Percentiles rank a stretch among this genome's conserved stretches.
These are phyloP conservation scores for Mola mola DNA, from an alignment of 2,113 vertebrate species.

Conservation along the genomic window DNA sequence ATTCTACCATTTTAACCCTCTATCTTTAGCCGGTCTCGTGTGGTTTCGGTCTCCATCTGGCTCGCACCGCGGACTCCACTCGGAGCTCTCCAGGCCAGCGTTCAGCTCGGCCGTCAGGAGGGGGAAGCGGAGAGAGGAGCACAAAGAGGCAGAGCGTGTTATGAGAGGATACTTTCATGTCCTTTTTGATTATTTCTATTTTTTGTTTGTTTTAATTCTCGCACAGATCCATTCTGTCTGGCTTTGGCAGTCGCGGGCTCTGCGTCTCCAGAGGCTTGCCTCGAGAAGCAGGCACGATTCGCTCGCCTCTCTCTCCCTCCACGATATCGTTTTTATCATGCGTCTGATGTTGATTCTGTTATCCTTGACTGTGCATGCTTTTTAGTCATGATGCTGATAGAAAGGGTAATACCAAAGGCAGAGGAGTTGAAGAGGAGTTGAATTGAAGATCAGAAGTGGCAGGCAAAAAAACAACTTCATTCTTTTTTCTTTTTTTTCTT, in stretches of 20 bases:
- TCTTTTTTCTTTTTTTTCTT: slow-evolving; percentile 2
- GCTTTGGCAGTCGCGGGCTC: slow-evolving; percentile 44
- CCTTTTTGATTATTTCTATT: slow-evolving; percentile 60
- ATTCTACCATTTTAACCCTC: slow-evolving; percentile 15
- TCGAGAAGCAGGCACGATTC: slow-evolving; percentile 44
- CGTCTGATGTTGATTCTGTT: slow-evolving; percentile 59
- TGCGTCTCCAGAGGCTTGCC: slow-evolving; percentile 48
- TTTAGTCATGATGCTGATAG: slow-evolving; percentile 37
- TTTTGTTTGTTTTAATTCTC: slow-evolving; percentile 56
- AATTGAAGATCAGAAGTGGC: slow-evolving; percentile 38
- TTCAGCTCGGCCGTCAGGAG: slow-evolving; percentile 29
- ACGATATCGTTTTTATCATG: slow-evolving; percentile 40
- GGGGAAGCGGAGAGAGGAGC: background rate
- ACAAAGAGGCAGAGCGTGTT: slow-evolving; percentile 2
- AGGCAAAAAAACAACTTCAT: slow-evolving; percentile 2
- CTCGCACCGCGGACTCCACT: slow-evolving; percentile 22
- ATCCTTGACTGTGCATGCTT: slow-evolving; percentile 44
- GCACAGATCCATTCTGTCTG: slow-evolving; percentile 45
- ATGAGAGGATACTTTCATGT: slow-evolving; percentile 51
- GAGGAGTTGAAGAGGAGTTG: slow-evolving; percentile 42
- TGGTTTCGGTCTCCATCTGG: slow-evolving; percentile 14
- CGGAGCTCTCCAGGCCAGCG: slow-evolving; percentile 21
- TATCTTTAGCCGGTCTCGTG: background rate
- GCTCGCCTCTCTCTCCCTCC: slow-evolving; percentile 24
- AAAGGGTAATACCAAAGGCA: slow-evolving; percentile 45